A percentile compares a stretch with the other conserved stretches of the same genome.
phyloP scores from a whole-genome alignment of 2,113 vertebrate genomes.

The Lophius piscatorius region DNA sequence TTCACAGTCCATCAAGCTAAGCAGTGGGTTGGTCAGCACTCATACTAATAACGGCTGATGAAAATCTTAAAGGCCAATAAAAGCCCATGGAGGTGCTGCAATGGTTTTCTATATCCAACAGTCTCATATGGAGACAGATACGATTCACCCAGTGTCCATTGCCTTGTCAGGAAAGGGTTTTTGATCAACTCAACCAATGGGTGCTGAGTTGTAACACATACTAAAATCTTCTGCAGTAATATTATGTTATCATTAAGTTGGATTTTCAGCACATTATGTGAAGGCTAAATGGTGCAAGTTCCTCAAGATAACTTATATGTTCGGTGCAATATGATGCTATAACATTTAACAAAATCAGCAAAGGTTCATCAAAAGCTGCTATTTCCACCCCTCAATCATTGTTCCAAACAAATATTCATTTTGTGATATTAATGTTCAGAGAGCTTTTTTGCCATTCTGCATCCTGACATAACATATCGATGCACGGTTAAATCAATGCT shows the following conservation, averaged over 20 bases:
- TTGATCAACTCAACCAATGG: constrained; percentile 7
- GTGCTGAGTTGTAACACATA: background rate
- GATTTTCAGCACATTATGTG: no score
- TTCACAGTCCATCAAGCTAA: constrained; percentile 57
- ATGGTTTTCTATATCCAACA: constrained; percentile 48
- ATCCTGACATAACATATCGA: constrained; percentile 59
- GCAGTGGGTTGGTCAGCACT: constrained; percentile 62
- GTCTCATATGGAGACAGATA: constrained; percentile 55
- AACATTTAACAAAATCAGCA: no score
- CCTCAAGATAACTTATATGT: no score
- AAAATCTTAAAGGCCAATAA: constrained; percentile 63
- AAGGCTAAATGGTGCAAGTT: no score
- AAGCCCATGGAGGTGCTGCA: constrained; percentile 53
- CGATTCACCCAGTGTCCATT: no score
- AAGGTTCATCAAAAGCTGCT: no score
- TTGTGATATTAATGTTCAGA: constrained; percentile 38
- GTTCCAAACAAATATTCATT: constrained; percentile 16
- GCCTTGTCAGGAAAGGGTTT: constrained; percentile 1
- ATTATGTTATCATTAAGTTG: no score
- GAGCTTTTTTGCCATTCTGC: constrained; percentile 26
- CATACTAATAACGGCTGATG: constrained; percentile 65
- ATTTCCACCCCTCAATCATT: no score
- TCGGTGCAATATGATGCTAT: no score
- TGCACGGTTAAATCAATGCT: constrained; percentile 72
- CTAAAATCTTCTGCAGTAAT: background rate